phyloP scores from a whole-genome alignment of 2,888 invertebrate genomes.

The Calameuta filiformis region DNA sequence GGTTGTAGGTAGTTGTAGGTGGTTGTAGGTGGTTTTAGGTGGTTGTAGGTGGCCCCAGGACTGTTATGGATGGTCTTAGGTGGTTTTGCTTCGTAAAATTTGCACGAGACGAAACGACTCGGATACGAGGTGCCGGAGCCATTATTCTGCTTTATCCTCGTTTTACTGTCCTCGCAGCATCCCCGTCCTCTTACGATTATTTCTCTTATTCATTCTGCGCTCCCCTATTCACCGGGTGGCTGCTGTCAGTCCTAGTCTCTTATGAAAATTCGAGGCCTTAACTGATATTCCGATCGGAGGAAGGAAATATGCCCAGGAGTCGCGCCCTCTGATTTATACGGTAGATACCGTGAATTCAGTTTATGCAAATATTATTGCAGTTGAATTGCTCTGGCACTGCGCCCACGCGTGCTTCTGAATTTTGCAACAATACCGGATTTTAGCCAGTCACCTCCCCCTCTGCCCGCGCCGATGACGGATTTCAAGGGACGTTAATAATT shows the following conservation, averaged over 20 bases:
- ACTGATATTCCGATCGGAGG: neutral
- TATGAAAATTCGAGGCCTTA: neutral
- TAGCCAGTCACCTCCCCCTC: neutral
- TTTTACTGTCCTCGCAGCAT: neutral
- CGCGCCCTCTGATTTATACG: neutral
- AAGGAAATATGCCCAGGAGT: neutral
- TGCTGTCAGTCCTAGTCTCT: neutral
- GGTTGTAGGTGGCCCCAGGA: neutral
- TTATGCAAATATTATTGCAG: slow-evolving; percentile 61
- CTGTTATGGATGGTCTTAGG: neutral
- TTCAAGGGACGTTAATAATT: neutral
- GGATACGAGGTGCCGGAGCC: neutral
- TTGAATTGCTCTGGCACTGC: slow-evolving; percentile 57
- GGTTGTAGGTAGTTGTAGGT: neutral
- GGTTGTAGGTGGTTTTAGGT: neutral
- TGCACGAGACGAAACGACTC: neutral
- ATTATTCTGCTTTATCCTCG: neutral
- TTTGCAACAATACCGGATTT: slow-evolving; percentile 36
- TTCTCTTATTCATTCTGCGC: neutral
- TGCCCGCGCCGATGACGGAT: neutral
- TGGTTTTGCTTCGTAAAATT: neutral
- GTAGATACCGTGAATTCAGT: slow-evolving; percentile 46
- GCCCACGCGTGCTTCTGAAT: slow-evolving; percentile 50
- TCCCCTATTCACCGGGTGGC: neutral
- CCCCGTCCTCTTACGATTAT: neutral